These are phyloP conservation scores for Cremastobaeus sp. DNA, from an alignment of 2,888 invertebrate genomes.

Conservation along the genomic window DNA sequence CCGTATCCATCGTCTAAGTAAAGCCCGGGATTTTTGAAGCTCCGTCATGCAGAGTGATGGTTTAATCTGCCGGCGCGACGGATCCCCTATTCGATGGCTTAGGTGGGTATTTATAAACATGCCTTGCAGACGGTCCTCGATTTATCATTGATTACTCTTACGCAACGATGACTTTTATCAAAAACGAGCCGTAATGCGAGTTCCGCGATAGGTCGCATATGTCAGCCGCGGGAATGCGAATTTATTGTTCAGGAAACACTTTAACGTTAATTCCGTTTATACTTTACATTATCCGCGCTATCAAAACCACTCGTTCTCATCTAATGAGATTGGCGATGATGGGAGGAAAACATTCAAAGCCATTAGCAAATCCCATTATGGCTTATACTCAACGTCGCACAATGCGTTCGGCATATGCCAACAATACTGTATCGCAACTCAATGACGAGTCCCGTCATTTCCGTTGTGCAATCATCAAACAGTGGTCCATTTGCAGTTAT, in stretches of 20 bases:
- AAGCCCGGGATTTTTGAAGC: conserved; percentile 72
- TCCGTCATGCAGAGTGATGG: conserved; percentile 72
- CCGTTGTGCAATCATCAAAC: conserved; percentile 70
- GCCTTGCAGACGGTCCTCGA: conserved; percentile 57
- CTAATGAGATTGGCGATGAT: conserved; percentile 58
- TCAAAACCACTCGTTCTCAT: conserved; percentile 53
- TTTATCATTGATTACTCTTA: conserved; percentile 52
- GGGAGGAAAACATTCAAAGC: conserved; percentile 59
- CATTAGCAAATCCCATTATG: conserved; percentile 70
- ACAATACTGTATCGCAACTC: conserved; percentile 70
- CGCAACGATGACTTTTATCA: conserved; percentile 32
- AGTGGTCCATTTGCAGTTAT: conserved; percentile 60
- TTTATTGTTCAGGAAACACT: conserved; percentile 39
- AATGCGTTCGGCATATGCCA: conserved; percentile 64
- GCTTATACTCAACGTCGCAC: conserved; percentile 62
- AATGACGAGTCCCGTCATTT: conserved; percentile 69
- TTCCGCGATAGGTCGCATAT: too few species aligned
- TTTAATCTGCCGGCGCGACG: conserved; percentile 73
- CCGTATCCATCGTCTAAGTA: conserved; percentile 65
- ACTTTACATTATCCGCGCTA: conserved; percentile 47
- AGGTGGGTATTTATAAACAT: conserved; percentile 61
- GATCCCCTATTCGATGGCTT: conserved; percentile 60
- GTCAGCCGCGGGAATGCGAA: too few species aligned
- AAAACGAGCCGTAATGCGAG: conserved; percentile 7
- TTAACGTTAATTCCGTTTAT: conserved; percentile 50